Base-by-base conservation (phyloP, 2,113 vertebrate genomes). In the Arvicanthis niloticus region DNA sequence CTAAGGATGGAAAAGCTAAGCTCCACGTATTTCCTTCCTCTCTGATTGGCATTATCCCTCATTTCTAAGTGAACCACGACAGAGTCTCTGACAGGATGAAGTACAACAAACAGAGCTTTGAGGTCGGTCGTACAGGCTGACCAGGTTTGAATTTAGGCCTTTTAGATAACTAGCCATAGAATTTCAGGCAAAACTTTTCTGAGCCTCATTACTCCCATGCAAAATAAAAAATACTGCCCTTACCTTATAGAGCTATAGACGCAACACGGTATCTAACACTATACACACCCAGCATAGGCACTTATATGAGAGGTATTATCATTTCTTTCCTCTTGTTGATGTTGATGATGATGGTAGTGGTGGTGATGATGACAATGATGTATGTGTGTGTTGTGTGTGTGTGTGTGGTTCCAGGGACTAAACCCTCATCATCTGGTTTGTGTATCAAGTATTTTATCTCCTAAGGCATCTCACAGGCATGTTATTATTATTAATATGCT, bases 61-160 rank as follows among this genome's bases (percentile, higher is more conserved):
- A 89, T 88, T 96, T 89, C 62, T 92, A 92, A 76, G 58, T 24
- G 51, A 98, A 42, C 7, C 6, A 31, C 45, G 73, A 51, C 11
- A 93, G 42, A 22, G 48, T 77, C 78, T 85, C 56, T 68, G 56
- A 70, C 37, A 53, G 10, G 9, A 65, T 9, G 7, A 67, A 58
- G 7, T 17, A 80, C 78, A 82, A 91, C 94, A 51, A 76, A 2
- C 31, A 91, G 45, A 70, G 58, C 65, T 81, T 89, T 58, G 80
- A 70, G 84, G 90, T 62, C 51, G 92, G 56, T 62, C 51, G 92
- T 48, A n/a, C 26, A 93, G n/a, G 73, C 40, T n/a, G 90, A 84
- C 7, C 37, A 45, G 51, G 34, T 87, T 94, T 94, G 82, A 94
- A 87, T 88, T 53, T 82, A 37, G 40, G 58, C 13, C 42, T 72